Base-by-base conservation (phyloP, 2,888 invertebrate genomes). In the Incurvaria masculella region DNA sequence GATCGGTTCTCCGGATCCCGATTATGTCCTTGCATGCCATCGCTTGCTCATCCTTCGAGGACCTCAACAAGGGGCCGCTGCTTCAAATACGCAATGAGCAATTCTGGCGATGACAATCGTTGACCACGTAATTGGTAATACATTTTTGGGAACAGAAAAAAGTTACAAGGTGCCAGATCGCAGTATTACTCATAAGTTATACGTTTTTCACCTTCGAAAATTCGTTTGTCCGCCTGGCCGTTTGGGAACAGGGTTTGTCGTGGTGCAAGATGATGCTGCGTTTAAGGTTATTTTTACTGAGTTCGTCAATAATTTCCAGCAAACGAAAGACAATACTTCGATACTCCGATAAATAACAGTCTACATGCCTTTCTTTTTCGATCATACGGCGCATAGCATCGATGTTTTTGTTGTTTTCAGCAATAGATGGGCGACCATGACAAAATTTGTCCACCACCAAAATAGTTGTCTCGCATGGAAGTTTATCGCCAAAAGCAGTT, bases 321-420 rank as follows among this genome's bases (percentile, higher is more conserved):
- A 39, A 39, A n/a, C 14, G 17, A 39, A 16, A 17, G 8, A n/a
- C 17, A 6, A 17, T 39, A 17, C 17, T 16, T n/a, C 40, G 4
- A 39, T 39, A n/a, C 14, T 39, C 17, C 17, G 17, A 16, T 39
- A 39, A 39, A 39, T 16, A 39, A 39, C n/a, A n/a, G n/a, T n/a
- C n/a, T n/a, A n/a, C 40, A 51, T 44, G 38, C 18, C 23, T 38
- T 42, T 45, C 48, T n/a, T 51, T 43, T 42, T 46, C 46, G 21
- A 48, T 48, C 45, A 48, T 48, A 42, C 26, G 39, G 43, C 41
- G 48, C 40, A 48, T 42, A 47, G 33, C 26, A 42, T 47, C 48
- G 19, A 48, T 42, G 50, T 50, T 50, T 48, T 50, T 45, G 38
- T 48, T 45, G 45, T 40, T 48, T 17, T 45, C 42, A 45, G 42